phyloP scores from a whole-genome alignment of 2,797 vertebrate genomes.

The Myotis findleyi region DNA sequence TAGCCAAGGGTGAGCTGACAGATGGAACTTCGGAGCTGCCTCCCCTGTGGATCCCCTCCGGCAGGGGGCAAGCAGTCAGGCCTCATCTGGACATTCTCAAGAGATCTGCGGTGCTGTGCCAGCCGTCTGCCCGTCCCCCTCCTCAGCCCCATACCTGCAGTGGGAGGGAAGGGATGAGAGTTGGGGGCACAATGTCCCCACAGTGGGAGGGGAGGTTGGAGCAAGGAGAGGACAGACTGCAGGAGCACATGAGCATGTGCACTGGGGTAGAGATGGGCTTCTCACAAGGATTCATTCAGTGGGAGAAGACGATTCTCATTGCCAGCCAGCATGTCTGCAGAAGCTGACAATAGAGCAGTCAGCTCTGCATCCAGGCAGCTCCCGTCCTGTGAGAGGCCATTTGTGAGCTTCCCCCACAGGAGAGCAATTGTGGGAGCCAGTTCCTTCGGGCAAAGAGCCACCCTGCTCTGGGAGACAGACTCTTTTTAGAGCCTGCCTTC shows the following conservation, averaged over 20 bases:
- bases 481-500: not conserved
- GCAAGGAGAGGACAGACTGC: not conserved
- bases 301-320: constrained; percentile 68
- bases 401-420: not conserved
- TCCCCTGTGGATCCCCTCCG: fast-evolving
- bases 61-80: fast-evolving
- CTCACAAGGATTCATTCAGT: constrained; percentile 68
- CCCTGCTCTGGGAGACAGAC: fast-evolving
- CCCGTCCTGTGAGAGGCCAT: not conserved
- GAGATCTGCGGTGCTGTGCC: not conserved
- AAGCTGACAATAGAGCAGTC: constrained; percentile 45
- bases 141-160: not conserved
- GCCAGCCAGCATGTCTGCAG: constrained; percentile 32
- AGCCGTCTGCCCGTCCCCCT: not conserved
- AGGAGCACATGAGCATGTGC: not conserved
- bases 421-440: not conserved
- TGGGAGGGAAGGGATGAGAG: not conserved
- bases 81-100: not conserved
- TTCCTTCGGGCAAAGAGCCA: not conserved
- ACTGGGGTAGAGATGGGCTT: constrained; percentile 25
- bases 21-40: not conserved
- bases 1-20: not conserved
- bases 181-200: not conserved
- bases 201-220: not conserved
- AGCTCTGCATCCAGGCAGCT: not conserved